Evolutionary conservation across 1,140 invertebrate species (phyloP).

Genomic region (Conus betulinus): DNA sequence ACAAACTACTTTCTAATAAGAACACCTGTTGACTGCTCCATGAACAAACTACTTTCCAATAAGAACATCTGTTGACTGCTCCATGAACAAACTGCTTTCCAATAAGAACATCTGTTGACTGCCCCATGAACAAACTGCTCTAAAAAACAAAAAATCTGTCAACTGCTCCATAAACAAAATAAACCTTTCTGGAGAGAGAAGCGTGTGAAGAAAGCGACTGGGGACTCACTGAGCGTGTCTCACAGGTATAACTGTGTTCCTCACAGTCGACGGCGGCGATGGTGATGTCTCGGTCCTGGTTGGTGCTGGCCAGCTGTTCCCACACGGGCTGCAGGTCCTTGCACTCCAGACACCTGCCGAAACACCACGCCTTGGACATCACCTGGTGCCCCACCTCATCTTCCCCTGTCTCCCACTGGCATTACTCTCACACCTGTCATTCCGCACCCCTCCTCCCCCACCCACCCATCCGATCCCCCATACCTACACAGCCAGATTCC

Average conservation of each 20-base stretch:
- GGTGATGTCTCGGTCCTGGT: neutral
- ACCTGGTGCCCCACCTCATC: neutral
- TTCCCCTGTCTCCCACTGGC: neutral
- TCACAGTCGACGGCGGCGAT: constrained; percentile 76
- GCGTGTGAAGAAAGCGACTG: too few relatives aligned
- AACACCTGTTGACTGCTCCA: too few relatives aligned
- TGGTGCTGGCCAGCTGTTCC: constrained; percentile 81
- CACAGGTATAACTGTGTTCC: constrained; percentile 52
- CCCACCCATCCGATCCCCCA: neutral
- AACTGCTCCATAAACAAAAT: too few relatives aligned
- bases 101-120: too few relatives aligned
- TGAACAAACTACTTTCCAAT: too few relatives aligned
- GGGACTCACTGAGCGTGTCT: constrained; percentile 20
- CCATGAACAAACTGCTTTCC: too few relatives aligned
- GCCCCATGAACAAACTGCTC: too few relatives aligned
- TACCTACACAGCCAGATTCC: neutral
- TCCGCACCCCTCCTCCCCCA: too few relatives aligned
- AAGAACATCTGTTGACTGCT: too few relatives aligned
- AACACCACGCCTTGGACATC: neutral
- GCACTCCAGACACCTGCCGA: neutral
- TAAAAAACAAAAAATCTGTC: too few relatives aligned
- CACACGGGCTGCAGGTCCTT: constrained; percentile 72
- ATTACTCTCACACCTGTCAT: neutral
- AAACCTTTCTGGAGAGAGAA: too few relatives aligned
- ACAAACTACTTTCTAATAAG: too few relatives aligned